Conservation (phyloP, 2,113 vertebrate species). For the Pachyramphus minor region DNA sequence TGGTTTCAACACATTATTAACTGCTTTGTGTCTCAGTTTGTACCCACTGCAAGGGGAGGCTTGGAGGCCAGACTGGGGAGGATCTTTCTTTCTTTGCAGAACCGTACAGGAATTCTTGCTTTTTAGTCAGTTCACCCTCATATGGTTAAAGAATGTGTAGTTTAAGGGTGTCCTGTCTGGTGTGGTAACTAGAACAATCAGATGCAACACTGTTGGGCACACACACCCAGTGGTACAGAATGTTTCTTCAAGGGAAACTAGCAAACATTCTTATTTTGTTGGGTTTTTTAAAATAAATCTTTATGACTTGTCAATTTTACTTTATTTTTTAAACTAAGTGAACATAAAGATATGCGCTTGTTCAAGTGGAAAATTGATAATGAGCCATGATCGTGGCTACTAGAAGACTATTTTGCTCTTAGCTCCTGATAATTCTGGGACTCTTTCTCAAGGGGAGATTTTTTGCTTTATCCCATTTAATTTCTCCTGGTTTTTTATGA, state of each 20-base stretch:
- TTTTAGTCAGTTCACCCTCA: background rate
- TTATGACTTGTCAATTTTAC: background rate
- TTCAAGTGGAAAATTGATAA: background rate
- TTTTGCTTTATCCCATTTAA: background rate
- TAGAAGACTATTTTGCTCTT: background rate
- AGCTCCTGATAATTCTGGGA: background rate
- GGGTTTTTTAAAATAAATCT: background rate
- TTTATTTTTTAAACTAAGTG: background rate
- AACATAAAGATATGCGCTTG: background rate
- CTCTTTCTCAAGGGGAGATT: background rate
- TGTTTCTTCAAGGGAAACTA: fast-evolving
- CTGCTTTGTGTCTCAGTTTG: background rate
- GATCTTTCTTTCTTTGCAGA: no score
- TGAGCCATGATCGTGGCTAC: background rate
- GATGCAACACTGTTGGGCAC: background rate
- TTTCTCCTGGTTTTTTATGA: background rate
- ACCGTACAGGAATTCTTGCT: background rate
- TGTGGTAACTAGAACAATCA: background rate
- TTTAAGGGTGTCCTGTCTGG: background rate
- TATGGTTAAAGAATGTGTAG: background rate
- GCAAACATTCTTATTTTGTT: background rate
- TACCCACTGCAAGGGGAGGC: background rate
- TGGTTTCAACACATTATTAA: fast-evolving
- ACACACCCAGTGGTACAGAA: background rate
- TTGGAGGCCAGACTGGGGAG: background rate